Conservation (phyloP, 2,113 vertebrate genomes). For the Hemicordylus capensis region DNA sequence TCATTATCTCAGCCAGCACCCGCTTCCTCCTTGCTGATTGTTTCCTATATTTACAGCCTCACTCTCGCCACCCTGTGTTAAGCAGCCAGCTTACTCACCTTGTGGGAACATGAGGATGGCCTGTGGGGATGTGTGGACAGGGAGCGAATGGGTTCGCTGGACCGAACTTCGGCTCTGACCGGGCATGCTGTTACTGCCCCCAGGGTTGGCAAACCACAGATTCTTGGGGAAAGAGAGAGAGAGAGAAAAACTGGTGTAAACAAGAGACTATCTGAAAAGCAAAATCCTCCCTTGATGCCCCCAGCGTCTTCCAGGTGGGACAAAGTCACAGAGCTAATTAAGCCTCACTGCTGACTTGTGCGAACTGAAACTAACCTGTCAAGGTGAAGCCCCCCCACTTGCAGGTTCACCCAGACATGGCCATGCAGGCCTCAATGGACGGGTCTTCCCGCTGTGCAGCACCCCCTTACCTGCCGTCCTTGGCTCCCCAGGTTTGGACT, state of each 20-base stretch:
- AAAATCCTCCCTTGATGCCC: rapidly evolving
- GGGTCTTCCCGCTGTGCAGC: slow-evolving; percentile 4
- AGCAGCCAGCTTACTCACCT: slow-evolving; percentile 70
- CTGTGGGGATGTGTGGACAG: slow-evolving; percentile 94
- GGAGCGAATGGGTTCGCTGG: slow-evolving; percentile 93
- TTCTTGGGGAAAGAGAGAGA: slow-evolving; percentile 71
- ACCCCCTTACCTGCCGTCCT: slow-evolving; percentile 84
- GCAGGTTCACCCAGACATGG: not conserved
- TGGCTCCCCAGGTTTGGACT: slow-evolving; percentile 83
- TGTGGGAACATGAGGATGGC: slow-evolving; percentile 94
- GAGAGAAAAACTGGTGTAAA: not conserved
- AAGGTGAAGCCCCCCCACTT: not conserved
- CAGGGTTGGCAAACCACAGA: slow-evolving; percentile 93
- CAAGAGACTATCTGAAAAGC: not conserved
- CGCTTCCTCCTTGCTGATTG: rapidly evolving
- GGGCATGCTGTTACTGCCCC: slow-evolving; percentile 95
- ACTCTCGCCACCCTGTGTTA: not conserved
- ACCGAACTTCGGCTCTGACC: slow-evolving; percentile 94
- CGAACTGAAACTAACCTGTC: too few species aligned
- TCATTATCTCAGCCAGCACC: not conserved
- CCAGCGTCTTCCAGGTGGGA: not conserved
- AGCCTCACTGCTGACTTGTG: too few species aligned
- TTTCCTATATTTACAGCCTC: not conserved
- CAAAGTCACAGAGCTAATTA: not conserved
- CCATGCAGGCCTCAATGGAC: not conserved